Evolutionary conservation across 2,888 invertebrate species (phyloP).

Genomic region (Dynastes maya): DNA sequence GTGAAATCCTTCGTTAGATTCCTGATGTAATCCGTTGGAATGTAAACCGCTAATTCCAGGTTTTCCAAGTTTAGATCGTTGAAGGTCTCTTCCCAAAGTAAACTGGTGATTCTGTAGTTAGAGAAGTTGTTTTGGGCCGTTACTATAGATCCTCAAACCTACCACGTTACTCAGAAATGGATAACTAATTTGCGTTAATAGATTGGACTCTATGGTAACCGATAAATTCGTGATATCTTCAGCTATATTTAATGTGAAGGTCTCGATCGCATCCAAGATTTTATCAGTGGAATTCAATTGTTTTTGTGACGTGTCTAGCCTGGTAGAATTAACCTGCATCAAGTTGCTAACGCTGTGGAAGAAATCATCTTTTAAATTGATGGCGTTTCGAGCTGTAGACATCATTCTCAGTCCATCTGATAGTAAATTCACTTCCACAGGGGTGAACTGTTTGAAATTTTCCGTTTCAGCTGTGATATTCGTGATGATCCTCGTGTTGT

Average conservation of each 20-base stretch:
- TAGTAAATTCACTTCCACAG: constrained; percentile 17
- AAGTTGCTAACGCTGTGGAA: constrained; percentile 38
- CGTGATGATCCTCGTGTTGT: neutral
- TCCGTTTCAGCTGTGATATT: constrained; percentile 11
- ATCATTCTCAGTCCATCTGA: neutral
- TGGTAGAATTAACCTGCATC: constrained; percentile 28
- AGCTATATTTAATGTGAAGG: constrained; percentile 35
- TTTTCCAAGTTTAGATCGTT: neutral
- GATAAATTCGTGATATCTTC: constrained; percentile 21
- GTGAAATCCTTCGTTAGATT: constrained; percentile 12
- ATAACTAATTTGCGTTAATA: constrained; percentile 21
- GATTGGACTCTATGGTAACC: constrained; percentile 11
- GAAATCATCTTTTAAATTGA: constrained; percentile 18
- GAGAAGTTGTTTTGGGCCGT: neutral
- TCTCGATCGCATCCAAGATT: constrained; percentile 44
- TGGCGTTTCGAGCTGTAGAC: neutral
- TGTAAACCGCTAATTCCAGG: no score
- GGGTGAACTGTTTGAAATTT: constrained; percentile 11
- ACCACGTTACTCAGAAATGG: constrained; percentile 17
- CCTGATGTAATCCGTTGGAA: neutral
- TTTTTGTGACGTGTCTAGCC: constrained; percentile 17
- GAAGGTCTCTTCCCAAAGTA: constrained; percentile 29
- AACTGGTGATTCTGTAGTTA: constrained; percentile 1
- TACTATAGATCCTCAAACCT: neutral
- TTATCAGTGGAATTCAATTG: constrained; percentile 46